These are phyloP conservation scores for Drosophila sechellia DNA, from an alignment of 1,140 invertebrate genomes.

Conservation along the genomic window DNA sequence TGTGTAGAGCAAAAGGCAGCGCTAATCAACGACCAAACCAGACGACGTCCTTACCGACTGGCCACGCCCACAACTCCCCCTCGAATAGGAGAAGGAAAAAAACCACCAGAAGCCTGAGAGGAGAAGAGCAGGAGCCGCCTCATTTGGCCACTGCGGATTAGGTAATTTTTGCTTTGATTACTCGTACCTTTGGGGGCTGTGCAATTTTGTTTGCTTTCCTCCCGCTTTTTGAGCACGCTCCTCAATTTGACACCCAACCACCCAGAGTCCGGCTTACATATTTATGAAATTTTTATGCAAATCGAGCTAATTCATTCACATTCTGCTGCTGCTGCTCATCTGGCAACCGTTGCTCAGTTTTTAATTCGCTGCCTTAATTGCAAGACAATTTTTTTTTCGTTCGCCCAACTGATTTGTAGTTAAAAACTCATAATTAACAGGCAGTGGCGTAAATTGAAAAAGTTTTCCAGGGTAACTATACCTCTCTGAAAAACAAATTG, in stretches of 20 bases:
- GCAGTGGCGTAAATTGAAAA: slow-evolving; percentile 48
- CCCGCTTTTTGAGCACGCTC: slow-evolving; percentile 15
- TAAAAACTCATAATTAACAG: slow-evolving; percentile 46
- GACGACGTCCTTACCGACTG: slow-evolving; percentile 19
- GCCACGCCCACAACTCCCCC: slow-evolving; percentile 27
- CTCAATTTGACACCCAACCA: not conserved
- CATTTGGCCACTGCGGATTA: slow-evolving; percentile 82
- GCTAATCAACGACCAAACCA: slow-evolving; percentile 67
- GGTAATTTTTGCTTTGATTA: slow-evolving; percentile 84
- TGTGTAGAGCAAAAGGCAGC: slow-evolving; percentile 40
- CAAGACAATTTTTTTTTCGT: slow-evolving; percentile 26
- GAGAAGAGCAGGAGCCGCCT: slow-evolving; percentile 50
- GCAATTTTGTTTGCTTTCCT: slow-evolving; percentile 54
- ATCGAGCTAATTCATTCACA: slow-evolving; percentile 78
- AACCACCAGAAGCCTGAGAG: not conserved
- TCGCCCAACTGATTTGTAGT: slow-evolving; percentile 27
- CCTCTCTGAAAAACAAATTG: not conserved
- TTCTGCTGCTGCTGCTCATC: slow-evolving; percentile 31
- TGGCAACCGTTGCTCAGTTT: slow-evolving; percentile 38
- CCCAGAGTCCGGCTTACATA: slow-evolving; percentile 66
- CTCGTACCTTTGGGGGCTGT: slow-evolving; percentile 66
- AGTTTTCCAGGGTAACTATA: slow-evolving; percentile 16
- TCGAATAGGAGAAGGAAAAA: not conserved
- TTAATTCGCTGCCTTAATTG: slow-evolving; percentile 53
- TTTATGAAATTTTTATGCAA: slow-evolving; percentile 82